Percentiles rank a stretch among this genome's conserved stretches.
These are phyloP conservation scores for Hippopotamus amphibius DNA, from an alignment of 2,113 vertebrate genomes.

Conservation along the genomic window DNA sequence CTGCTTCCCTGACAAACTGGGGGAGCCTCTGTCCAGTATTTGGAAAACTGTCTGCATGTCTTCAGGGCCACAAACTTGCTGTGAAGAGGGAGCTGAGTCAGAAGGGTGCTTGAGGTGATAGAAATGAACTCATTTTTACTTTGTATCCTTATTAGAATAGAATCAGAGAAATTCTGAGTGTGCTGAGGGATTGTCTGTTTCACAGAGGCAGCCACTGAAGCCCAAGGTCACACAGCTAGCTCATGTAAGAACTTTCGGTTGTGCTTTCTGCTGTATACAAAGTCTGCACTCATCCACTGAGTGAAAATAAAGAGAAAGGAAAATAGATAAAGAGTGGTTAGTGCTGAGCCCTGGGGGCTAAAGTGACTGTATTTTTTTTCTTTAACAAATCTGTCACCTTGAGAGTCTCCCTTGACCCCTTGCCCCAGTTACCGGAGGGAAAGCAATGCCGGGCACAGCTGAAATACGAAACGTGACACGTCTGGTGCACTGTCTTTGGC, in stretches of 20 bases:
- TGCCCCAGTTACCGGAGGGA: constrained; percentile 43
- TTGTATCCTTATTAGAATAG: not conserved
- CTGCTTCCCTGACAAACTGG: not conserved
- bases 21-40: not conserved
- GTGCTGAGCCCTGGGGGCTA: not conserved
- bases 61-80: not conserved
- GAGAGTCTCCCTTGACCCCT: constrained; percentile 62
- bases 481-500: constrained; percentile 69
- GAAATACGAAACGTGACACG: constrained; percentile 23
- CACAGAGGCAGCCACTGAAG: not conserved
- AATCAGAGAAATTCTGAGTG: not conserved
- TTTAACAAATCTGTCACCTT: constrained; percentile 67
- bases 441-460: not conserved
- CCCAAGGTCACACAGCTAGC: not conserved
- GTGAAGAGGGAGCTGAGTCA: constrained; percentile 9
- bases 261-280: not conserved
- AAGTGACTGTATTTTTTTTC: constrained; percentile 19
- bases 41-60: not conserved
- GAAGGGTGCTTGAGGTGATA: not conserved
- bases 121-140: not conserved
- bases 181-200: not conserved
- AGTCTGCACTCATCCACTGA: not conserved
- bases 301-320: not conserved
- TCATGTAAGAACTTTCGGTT: not conserved
- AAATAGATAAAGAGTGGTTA: not conserved